Conservation (phyloP, 2,888 invertebrate genomes). For the Parelbella ahira region DNA sequence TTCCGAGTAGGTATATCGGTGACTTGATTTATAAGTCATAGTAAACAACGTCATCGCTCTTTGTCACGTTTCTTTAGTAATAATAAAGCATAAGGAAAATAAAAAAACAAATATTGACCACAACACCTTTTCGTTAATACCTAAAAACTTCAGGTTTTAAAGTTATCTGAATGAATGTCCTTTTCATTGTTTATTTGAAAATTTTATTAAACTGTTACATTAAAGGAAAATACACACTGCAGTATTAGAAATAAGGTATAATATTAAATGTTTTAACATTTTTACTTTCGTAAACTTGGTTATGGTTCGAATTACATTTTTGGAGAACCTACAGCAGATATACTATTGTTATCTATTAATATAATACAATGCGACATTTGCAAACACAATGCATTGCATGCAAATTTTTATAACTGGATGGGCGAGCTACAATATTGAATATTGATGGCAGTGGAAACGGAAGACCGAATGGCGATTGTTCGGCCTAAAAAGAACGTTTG, state of each 20-base stretch:
- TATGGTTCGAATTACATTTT: conserved; percentile 9
- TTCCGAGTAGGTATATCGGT: conserved; percentile 25
- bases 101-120: too few relatives aligned
- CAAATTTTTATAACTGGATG: conserved; percentile 24
- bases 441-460: conserved; percentile 12
- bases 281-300: too few relatives aligned
- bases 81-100: too few relatives aligned
- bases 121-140: too few relatives aligned
- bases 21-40: conserved; percentile 14
- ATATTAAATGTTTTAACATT: too few relatives aligned
- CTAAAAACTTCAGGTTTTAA: too few relatives aligned
- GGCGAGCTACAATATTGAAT: conserved; percentile 14
- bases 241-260: too few relatives aligned
- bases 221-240: too few relatives aligned
- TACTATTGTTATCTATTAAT: conserved; percentile 14
- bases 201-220: too few relatives aligned
- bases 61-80: conserved; percentile 16
- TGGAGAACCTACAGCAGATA: conserved; percentile 3
- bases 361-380: conserved; percentile 22
- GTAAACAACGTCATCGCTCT: conserved; percentile 27
- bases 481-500: conserved; percentile 17
- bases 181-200: too few relatives aligned
- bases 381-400: conserved; percentile 21
- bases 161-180: too few relatives aligned
- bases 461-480: conserved; percentile 7